Evolutionary conservation across 2,888 invertebrate genomes (phyloP), one percentile per base, ranked within the genome.

Genomic region (Alitta virens): DNA sequence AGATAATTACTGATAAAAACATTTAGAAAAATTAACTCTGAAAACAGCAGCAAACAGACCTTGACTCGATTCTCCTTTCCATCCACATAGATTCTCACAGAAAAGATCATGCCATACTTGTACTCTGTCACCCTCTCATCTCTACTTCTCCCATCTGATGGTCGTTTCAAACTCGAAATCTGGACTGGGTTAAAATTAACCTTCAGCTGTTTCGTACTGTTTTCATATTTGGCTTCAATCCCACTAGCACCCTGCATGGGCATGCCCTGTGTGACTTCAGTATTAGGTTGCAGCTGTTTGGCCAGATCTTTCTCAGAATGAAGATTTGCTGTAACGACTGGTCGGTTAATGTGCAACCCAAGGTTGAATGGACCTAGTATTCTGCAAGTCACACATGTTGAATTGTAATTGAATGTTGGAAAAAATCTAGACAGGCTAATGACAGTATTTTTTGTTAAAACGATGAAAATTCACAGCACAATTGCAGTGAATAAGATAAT

Each of bases 91-190:
- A 68, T 27, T 7, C 53, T 23, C 9, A 63, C 62, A 46, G 49
- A 57, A 51, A 66, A 66, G 27, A 66, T 51, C 40, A 68, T 64
- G 3, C 62, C 64, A 40, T 66, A 66, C 46, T 66, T 66, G 60
- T 66, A 52, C 24, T 66, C 65, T 1, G 68, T 68, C n/a, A 68
- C 68, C 18, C 58, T 50, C 42, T 64, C 64, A 2, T 68, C 65
- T 25, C 58, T 64, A 12, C 26, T 42, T 14, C 51, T 24, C 42
- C 49, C 58, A 18, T 66, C 66, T 14, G 51, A 50, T 52, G 33
- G 7, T 24, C 64, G 33, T 38, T 64, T 53, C 1, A 66, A 54
- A 3, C 62, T 58, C 18, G 58, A 46, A 38, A 66, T 49, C 56
- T 53, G 57, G 21, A 62, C 25, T 21, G 46, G 60, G 26, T 56